phyloP scores from a whole-genome alignment of 2,797 vertebrate genomes.

The Austrolebias charrua region DNA sequence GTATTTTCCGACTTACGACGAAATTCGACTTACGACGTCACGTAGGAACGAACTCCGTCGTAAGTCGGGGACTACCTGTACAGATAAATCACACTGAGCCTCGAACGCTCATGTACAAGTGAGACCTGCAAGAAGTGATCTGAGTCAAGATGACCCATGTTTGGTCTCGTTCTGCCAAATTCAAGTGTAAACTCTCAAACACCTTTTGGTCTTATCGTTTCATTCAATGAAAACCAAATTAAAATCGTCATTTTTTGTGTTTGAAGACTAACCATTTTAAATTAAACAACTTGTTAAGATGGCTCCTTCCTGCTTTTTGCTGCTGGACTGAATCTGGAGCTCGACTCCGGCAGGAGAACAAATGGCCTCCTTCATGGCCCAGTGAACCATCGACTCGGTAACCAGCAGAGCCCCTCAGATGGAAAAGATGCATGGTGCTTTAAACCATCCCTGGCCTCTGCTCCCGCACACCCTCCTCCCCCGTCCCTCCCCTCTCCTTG shows the following conservation, averaged over 20 bases:
- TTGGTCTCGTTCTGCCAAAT: too few relatives aligned
- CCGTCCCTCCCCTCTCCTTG: conserved; percentile 28
- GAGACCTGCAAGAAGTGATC: too few relatives aligned
- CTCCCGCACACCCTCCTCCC: not conserved
- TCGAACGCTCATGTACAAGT: too few relatives aligned
- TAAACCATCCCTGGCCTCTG: conserved; percentile 46
- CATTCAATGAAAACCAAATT: too few relatives aligned
- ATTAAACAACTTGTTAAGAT: conserved; percentile 48
- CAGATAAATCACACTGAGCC: too few relatives aligned
- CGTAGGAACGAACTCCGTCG: too few relatives aligned
- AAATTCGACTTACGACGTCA: too few relatives aligned
- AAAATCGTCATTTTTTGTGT: not conserved
- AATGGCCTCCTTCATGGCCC: conserved; percentile 67
- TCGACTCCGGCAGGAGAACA: conserved; percentile 46
- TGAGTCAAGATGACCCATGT: too few relatives aligned
- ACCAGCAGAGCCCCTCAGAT: conserved; percentile 62
- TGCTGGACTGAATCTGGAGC: conserved; percentile 31
- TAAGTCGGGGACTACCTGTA: too few relatives aligned
- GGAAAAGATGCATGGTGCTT: conserved; percentile 65
- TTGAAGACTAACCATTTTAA: conserved; percentile 22
- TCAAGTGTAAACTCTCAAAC: too few relatives aligned
- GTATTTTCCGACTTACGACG: too few relatives aligned
- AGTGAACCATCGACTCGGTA: conserved; percentile 64
- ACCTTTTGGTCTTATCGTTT: too few relatives aligned
- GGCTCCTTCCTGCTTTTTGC: conserved; percentile 15